phyloP scores from a whole-genome alignment of 2,888 invertebrate species.

The Rhopalosiphum nymphaeae region DNA sequence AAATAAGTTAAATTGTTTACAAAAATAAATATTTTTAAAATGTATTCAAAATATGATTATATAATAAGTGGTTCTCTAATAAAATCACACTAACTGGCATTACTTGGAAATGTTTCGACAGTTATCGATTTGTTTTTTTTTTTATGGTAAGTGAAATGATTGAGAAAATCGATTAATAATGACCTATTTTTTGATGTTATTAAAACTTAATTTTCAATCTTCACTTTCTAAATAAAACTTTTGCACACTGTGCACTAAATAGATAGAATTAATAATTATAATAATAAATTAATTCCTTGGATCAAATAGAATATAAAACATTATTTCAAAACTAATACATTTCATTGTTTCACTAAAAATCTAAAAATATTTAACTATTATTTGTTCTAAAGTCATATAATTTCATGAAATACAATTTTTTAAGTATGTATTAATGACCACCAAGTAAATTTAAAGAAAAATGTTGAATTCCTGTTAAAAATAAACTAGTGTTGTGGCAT shows the following conservation, averaged over 20 bases:
- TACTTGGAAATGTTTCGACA: neutral
- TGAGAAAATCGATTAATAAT: neutral
- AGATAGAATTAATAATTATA: neutral
- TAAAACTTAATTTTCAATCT: neutral
- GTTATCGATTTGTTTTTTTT: neutral
- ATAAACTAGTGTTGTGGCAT: neutral
- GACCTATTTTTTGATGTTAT: neutral
- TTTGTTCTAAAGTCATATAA: neutral
- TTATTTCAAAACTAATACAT: neutral
- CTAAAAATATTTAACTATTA: neutral
- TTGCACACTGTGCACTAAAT: neutral
- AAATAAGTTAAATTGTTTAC: neutral
- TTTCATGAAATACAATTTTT: neutral
- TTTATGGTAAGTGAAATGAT: neutral
- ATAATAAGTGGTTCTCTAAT: neutral
- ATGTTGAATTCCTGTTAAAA: neutral
- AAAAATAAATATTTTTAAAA: neutral
- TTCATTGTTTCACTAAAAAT: neutral
- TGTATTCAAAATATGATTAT: neutral
- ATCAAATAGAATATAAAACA: neutral
- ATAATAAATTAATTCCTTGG: neutral
- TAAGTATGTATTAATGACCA: neutral
- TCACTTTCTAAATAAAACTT: neutral
- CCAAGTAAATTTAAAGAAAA: neutral
- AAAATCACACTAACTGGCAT: neutral